These are phyloP conservation scores for Paraplagusia blochii DNA, from an alignment of 2,113 vertebrate species.

Conservation along the genomic window DNA sequence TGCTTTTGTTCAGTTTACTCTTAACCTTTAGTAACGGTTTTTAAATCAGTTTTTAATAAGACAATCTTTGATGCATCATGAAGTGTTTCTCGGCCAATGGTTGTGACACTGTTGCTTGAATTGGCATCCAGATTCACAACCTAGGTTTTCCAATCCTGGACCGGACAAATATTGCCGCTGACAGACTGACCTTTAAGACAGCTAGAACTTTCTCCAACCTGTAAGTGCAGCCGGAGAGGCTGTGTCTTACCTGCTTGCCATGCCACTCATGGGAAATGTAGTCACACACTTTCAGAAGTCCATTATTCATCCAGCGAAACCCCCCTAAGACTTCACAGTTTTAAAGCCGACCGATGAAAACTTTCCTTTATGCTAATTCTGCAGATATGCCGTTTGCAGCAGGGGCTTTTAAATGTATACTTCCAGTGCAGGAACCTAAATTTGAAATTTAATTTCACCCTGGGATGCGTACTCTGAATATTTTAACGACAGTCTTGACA, in stretches of 20 bases:
- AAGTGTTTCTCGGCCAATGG: no score
- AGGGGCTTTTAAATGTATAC: constrained; percentile 48
- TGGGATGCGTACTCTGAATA: constrained; percentile 41
- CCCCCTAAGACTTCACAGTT: constrained; percentile 52
- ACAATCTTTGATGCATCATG: no score
- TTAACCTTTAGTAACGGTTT: no score
- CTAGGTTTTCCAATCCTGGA: no score
- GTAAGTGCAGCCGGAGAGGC: not conserved
- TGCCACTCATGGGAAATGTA: constrained; percentile 33
- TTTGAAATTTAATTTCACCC: constrained; percentile 47
- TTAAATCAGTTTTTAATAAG: no score
- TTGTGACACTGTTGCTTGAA: no score
- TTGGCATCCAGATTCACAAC: no score
- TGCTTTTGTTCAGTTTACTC: not conserved
- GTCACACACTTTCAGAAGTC: constrained; percentile 60
- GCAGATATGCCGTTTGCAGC: constrained; percentile 49
- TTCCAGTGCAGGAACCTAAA: constrained; percentile 27
- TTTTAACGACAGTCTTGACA: constrained; percentile 27
- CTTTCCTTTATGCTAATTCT: constrained; percentile 68
- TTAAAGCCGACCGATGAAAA: constrained; percentile 62
- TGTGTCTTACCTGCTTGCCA: constrained; percentile 28
- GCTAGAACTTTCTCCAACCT: not conserved
- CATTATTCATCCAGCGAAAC: constrained; percentile 55
- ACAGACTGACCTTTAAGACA: not conserved
- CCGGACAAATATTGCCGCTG: no score